Evolutionary conservation across 2,888 invertebrate species (phyloP).

Genomic region (Dicranocentrus wangi): DNA sequence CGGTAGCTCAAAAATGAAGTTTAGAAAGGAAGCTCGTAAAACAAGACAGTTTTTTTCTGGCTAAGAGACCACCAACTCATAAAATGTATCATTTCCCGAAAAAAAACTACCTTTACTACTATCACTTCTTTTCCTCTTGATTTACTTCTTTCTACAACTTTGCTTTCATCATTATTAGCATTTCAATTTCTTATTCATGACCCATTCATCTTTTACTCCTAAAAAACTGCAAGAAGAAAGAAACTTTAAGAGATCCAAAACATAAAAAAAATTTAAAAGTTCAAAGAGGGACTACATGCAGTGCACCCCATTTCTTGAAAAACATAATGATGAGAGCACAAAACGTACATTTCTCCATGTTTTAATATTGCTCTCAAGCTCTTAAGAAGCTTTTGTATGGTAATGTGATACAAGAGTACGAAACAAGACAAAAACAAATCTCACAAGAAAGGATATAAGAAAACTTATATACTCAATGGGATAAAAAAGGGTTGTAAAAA

Average conservation of each 20-base stretch:
- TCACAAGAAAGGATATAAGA: background rate
- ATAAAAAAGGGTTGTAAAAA: conserved; percentile 16
- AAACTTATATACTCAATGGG: no score
- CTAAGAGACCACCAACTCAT: background rate
- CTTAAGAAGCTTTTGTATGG: conserved; percentile 23
- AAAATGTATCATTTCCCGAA: background rate
- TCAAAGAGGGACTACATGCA: no score
- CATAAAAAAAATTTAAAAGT: no score
- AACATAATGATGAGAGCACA: no score
- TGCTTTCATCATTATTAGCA: conserved; percentile 16
- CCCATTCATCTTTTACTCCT: no score
- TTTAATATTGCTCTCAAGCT: conserved; percentile 10
- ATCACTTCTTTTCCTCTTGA: conserved; percentile 1
- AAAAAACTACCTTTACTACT: no score
- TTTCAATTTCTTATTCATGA: background rate
- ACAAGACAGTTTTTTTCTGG: background rate
- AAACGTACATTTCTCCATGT: background rate
- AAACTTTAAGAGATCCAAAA: no score
- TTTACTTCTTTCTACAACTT: background rate
- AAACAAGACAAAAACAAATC: background rate
- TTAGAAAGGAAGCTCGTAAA: no score
- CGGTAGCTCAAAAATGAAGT: no score
- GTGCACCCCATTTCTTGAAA: no score
- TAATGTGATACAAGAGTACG: conserved; percentile 11
- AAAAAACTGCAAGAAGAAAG: no score